Evolutionary conservation across 1,140 invertebrate genomes (phyloP), one percentile per base, ranked within the genome.

Genomic region (Mamestra configurata): DNA sequence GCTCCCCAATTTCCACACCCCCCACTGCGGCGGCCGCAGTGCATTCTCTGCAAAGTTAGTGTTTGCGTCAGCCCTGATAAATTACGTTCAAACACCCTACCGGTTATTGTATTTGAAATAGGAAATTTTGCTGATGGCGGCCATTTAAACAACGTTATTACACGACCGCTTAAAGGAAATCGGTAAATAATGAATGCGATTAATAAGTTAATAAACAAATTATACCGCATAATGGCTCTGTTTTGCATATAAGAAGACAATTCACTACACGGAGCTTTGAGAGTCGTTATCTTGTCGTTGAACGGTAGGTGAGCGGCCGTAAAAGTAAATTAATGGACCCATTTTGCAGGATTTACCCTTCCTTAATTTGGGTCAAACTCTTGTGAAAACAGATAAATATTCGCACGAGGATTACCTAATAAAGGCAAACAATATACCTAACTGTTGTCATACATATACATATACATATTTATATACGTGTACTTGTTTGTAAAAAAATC

Each of bases 271-370:
- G 27, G 18, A 31, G 31, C 49, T 76, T 77, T 55, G 51, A 59
- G 49, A 71, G 80, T 43, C 79, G 72, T 84, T 82, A 86, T 79
- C 81, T 37, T 79, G 73, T 79, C 43, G 81, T 83, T 81, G 75
- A 85, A 77, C n/a, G 73, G 73, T 64, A 81, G 77, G 79, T 79
- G 57, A 83, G 81, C 71, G 81, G 57, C 66, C 79, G 75, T 79
- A 79, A 81, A 81, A 82, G 78, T 59, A 57, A 82, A 81, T 81
- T 80, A 79, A 81, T 51, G 77, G 82, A 51, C 82, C 76, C 78
- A 73, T 72, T 57, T 81, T 55, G 70, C 22, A 46, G 72, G 81
- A 66, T 77, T 53, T 78, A 77, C 75, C 61, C 59, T 68, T 68
- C 24, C 35, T 24, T 77, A 77, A 78, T 86, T 81, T 82, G 61